Percentiles rank a stretch among this genome's conserved stretches.
Evolutionary conservation across 2,113 vertebrate genomes (phyloP).

Genomic region (Sinocyclocheilus anophthalmus): DNA sequence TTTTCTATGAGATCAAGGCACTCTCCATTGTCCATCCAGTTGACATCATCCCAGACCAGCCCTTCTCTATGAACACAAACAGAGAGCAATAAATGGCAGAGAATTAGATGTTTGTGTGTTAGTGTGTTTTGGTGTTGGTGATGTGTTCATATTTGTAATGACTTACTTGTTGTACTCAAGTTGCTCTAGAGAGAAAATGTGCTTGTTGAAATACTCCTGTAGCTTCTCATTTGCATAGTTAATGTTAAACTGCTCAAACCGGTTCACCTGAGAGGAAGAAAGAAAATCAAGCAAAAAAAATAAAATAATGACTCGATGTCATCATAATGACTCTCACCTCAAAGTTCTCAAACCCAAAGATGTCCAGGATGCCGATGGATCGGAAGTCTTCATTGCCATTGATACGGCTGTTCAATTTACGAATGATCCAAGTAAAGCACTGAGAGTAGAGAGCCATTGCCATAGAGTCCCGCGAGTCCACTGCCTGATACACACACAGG

Average conservation of each 20-base stretch:
- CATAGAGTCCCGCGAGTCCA: slow-evolving; percentile 95
- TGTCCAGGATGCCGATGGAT: slow-evolving; percentile 94
- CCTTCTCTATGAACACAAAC: slow-evolving; percentile 82
- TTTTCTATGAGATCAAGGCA: slow-evolving; percentile 98
- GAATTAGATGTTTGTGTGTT: neutral
- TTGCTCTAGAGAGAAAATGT: slow-evolving; percentile 98
- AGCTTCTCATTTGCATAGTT: slow-evolving; percentile 99
- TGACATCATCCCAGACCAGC: slow-evolving; percentile 90
- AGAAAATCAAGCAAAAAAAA: neutral
- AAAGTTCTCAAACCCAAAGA: slow-evolving; percentile 99
- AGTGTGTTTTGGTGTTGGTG: neutral
- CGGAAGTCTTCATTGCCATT: slow-evolving; percentile 89
- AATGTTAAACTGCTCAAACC: slow-evolving; percentile 98
- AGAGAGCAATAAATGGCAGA: neutral
- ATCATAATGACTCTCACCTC: slow-evolving; percentile 75
- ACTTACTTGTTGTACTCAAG: slow-evolving; percentile 94
- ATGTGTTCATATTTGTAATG: neutral
- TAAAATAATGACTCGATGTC: no score
- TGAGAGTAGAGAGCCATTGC: slow-evolving; percentile 98
- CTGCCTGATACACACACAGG: slow-evolving; percentile 76
- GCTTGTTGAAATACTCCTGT: slow-evolving; percentile 96
- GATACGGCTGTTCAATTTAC: slow-evolving; percentile 90
- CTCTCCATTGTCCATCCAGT: slow-evolving; percentile 98
- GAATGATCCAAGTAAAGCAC: slow-evolving; percentile 96
- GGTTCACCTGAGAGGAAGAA: slow-evolving; percentile 82